phyloP scores from a whole-genome alignment of 37 sponge, comb jelly and placozoan species.

The Cladorhizidae sp. region DNA sequence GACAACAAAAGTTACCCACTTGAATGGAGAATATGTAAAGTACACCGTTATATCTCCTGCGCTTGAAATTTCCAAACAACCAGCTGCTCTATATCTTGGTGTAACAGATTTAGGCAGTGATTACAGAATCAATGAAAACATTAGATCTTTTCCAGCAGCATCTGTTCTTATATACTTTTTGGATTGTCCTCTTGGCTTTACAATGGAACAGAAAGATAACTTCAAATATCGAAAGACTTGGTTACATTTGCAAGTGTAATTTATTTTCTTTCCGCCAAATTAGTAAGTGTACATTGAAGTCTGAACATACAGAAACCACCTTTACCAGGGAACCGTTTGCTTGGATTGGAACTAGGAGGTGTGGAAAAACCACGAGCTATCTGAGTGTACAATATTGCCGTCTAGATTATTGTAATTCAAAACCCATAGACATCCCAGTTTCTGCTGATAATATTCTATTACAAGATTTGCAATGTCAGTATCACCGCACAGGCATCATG shows the following conservation, averaged over 20 bases:
- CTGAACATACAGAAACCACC: not conserved
- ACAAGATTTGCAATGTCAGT: slow-evolving; percentile 37
- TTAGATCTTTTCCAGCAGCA: not conserved
- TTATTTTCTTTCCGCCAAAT: not conserved
- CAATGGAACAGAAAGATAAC: not conserved
- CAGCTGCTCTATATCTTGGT: not conserved
- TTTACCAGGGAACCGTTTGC: not conserved
- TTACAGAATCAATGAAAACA: not conserved
- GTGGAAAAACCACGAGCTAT: not conserved
- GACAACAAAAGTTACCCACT: not conserved
- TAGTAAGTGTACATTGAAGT: not conserved
- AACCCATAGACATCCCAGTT: not conserved
- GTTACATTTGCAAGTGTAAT: no score
- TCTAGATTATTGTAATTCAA: slow-evolving; percentile 22
- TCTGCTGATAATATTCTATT: not conserved
- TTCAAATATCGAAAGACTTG: not conserved
- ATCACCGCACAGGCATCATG: slow-evolving; percentile 35
- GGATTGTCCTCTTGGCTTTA: slow-evolving; percentile 24
- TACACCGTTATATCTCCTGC: not conserved
- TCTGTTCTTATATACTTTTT: not conserved
- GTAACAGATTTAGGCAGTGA: not conserved
- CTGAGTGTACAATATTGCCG: not conserved
- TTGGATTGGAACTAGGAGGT: not conserved
- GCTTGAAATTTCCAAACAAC: not conserved
- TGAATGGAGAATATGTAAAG: not conserved